A percentile compares a stretch with the other conserved stretches of the same genome.
Conservation (phyloP, 2,797 vertebrate genomes). For the Crypturellus tataupa region DNA sequence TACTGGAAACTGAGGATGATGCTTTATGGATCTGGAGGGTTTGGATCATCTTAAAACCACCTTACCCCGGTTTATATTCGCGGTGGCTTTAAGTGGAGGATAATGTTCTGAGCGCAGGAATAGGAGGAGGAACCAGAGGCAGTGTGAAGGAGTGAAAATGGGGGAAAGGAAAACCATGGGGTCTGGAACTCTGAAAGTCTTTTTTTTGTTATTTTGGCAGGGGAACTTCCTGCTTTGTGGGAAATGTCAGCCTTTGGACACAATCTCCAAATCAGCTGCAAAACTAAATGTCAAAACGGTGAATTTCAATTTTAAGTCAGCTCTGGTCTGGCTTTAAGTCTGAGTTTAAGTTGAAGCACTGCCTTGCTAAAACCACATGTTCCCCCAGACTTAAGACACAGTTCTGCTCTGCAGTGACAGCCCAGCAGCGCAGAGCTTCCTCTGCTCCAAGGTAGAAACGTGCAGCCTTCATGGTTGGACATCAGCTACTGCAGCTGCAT, state of each 20-base stretch:
- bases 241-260: constrained; percentile 51
- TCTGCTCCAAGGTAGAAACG: not conserved
- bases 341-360: constrained; percentile 20
- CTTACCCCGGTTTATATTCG: constrained; percentile 7
- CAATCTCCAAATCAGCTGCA: constrained; percentile 31
- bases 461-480: not conserved
- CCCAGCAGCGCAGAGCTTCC: not conserved
- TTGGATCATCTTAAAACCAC: constrained; percentile 38
- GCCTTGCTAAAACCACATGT: constrained; percentile 4
- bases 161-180: rapidly evolving
- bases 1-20: constrained; percentile 36
- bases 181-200: not conserved
- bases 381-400: not conserved
- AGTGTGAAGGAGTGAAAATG: not conserved
- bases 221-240: constrained; percentile 43
- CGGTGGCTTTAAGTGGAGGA: not conserved
- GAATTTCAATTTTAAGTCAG: constrained; percentile 37
- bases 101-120: not conserved
- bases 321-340: not conserved
- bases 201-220: constrained; percentile 15
- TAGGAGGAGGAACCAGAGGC: rapidly evolving
- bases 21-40: constrained; percentile 27
- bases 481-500: constrained; percentile 2
- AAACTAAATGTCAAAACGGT: constrained; percentile 56
- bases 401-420: not conserved